Evolutionary conservation across 1,140 invertebrate species (phyloP).

Genomic region (Littorina saxatilis): DNA sequence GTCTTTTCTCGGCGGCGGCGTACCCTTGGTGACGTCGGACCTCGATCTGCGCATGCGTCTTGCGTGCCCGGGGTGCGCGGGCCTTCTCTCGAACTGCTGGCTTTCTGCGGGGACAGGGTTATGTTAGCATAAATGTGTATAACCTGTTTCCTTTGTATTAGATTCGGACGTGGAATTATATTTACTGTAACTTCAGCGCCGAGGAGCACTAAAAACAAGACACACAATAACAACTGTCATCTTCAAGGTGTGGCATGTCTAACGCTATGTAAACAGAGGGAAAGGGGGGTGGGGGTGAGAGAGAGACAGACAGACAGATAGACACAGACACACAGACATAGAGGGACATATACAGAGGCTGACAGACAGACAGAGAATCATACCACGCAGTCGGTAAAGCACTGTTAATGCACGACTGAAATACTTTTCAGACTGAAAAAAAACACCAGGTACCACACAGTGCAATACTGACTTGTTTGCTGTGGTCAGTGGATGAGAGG

Average conservation of each 20-base stretch:
- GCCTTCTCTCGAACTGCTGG: slow-evolving; percentile 22
- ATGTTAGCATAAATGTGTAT: not conserved
- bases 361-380: not conserved
- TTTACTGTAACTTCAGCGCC: too few species aligned
- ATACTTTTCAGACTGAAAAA: not conserved
- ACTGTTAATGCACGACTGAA: too few species aligned
- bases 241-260: too few species aligned
- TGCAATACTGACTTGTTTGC: slow-evolving; percentile 14
- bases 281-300: not conserved
- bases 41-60: slow-evolving; percentile 56
- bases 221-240: too few species aligned
- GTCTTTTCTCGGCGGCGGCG: slow-evolving; percentile 65
- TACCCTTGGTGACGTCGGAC: slow-evolving; percentile 67
- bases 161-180: too few species aligned
- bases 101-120: not conserved
- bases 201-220: too few species aligned
- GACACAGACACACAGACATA: not conserved
- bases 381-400: too few species aligned
- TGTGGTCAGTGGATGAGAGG: slow-evolving; percentile 21
- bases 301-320: not conserved
- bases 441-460: too few species aligned
- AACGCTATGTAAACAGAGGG: not conserved
- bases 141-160: too few species aligned
- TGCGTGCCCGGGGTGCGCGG: not conserved
- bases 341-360: not conserved